Evolutionary conservation across 2,113 vertebrate genomes (phyloP).

Genomic region (Jacana jacana): DNA sequence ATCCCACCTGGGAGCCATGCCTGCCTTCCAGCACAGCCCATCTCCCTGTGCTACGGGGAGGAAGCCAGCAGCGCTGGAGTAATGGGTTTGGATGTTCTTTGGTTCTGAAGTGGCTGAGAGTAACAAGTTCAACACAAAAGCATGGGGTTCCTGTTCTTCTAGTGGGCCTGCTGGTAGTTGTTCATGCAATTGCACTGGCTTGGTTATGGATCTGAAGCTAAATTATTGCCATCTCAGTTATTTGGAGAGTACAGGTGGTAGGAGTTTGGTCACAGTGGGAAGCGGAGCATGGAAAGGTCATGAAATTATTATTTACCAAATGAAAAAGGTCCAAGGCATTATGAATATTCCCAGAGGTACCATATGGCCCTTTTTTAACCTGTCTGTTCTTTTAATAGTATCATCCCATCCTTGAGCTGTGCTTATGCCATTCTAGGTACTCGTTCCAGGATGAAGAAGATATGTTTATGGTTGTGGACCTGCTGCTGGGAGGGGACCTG

Average conservation of each 20-base stretch:
- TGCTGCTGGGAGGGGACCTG: conserved; percentile 94
- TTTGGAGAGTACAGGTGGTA: background rate
- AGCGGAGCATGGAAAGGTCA: background rate
- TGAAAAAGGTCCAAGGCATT: background rate
- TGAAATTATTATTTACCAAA: background rate
- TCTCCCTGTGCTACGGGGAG: background rate
- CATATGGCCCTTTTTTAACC: background rate
- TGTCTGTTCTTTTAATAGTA: background rate
- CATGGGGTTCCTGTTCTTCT: background rate
- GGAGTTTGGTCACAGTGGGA: background rate
- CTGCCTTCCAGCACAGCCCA: background rate
- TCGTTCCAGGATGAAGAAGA: conserved; percentile 99
- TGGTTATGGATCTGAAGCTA: background rate
- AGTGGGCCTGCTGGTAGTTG: background rate
- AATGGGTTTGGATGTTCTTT: background rate
- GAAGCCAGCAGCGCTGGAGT: background rate
- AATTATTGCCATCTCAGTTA: background rate
- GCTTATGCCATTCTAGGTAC: conserved; percentile 79
- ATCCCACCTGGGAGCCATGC: background rate
- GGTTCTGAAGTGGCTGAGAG: background rate
- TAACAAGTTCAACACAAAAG: background rate
- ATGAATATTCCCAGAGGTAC: background rate
- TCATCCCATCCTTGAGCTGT: background rate
- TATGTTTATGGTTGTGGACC: conserved; percentile 99
- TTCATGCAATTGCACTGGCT: background rate